These are phyloP conservation scores for Centropristis striata DNA, from an alignment of 2,113 vertebrate genomes.

Conservation along the genomic window DNA sequence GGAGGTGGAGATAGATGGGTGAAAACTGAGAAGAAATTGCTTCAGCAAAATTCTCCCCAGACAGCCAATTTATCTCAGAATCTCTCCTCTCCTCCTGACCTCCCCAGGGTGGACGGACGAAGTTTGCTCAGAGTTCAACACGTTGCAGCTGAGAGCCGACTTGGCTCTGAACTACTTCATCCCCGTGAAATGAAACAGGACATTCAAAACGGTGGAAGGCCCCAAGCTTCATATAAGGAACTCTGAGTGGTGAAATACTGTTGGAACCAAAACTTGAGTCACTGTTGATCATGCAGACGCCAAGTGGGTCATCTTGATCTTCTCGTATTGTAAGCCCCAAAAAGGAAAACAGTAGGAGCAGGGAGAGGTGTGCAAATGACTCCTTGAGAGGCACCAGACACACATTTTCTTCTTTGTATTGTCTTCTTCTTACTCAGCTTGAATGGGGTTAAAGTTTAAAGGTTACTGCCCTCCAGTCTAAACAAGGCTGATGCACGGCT, in stretches of 20 bases:
- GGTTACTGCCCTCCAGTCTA: conserved; percentile 23
- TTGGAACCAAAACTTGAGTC: conserved; percentile 17
- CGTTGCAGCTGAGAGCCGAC: conserved; percentile 31
- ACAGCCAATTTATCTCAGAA: conserved; percentile 42
- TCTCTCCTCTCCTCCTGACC: conserved; percentile 36
- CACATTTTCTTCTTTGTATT: conserved; percentile 15
- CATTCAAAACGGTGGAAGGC: conserved; percentile 18
- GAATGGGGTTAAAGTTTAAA: conserved; percentile 48
- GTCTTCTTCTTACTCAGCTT: conserved; percentile 23
- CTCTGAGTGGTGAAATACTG: conserved; percentile 21
- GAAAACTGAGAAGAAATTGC: conserved; percentile 11
- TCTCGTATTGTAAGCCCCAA: conserved; percentile 53
- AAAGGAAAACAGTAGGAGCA: conserved; percentile 54
- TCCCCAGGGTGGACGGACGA: conserved; percentile 36
- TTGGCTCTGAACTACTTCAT: conserved; percentile 46
- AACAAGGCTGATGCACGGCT: conserved; percentile 26
- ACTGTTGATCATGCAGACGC: conserved; percentile 43
- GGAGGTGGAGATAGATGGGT: conserved; percentile 30
- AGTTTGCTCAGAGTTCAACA: conserved; percentile 61
- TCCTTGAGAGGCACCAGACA: conserved; percentile 46
- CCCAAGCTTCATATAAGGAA: conserved; percentile 64
- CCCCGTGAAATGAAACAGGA: conserved; percentile 60
- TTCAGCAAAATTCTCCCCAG: conserved; percentile 10
- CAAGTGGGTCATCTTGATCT: conserved; percentile 56
- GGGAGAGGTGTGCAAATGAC: conserved; percentile 13